Conservation (phyloP, 2,113 vertebrate species). For the Larimichthys polyactis region DNA sequence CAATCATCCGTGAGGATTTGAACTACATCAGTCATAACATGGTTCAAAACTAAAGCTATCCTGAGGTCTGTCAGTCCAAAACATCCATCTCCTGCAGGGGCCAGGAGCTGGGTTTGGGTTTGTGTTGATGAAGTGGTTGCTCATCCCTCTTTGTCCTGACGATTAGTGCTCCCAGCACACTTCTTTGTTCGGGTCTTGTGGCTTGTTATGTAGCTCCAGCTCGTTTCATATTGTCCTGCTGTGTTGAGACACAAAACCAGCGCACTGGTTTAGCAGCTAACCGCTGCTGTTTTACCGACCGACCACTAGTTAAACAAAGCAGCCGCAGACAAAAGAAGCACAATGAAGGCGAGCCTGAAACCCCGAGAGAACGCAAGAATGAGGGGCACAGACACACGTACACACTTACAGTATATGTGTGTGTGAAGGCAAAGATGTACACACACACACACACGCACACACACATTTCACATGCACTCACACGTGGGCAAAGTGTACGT, state of each 20-base stretch:
- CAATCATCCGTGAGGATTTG: background rate
- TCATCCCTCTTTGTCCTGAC: constrained; percentile 41
- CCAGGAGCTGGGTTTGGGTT: background rate
- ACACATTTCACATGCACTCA: constrained; percentile 16
- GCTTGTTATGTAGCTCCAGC: constrained; percentile 28
- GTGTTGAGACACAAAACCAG: constrained; percentile 64
- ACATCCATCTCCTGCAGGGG: constrained; percentile 13
- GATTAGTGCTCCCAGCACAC: constrained; percentile 18
- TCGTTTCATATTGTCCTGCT: constrained; percentile 49
- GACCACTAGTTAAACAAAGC: constrained; percentile 63
- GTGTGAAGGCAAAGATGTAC: constrained; percentile 23
- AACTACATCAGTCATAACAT: background rate
- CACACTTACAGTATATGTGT: constrained; percentile 34
- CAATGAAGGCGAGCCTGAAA: constrained; percentile 64
- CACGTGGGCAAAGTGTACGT: constrained; percentile 17
- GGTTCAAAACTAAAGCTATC: background rate
- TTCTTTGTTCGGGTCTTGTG: constrained; percentile 57
- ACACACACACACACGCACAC: background rate
- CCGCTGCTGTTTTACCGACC: constrained; percentile 51
- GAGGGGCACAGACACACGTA: background rate
- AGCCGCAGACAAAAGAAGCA: constrained; percentile 62
- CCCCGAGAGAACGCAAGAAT: constrained; percentile 66
- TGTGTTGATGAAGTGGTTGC: background rate
- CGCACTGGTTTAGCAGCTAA: constrained; percentile 39
- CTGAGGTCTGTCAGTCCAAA: background rate